Percentiles rank a stretch among this genome's conserved stretches.
phyloP scores from a whole-genome alignment of 2,113 vertebrate genomes.

The Cyphomyrus discorhynchus region DNA sequence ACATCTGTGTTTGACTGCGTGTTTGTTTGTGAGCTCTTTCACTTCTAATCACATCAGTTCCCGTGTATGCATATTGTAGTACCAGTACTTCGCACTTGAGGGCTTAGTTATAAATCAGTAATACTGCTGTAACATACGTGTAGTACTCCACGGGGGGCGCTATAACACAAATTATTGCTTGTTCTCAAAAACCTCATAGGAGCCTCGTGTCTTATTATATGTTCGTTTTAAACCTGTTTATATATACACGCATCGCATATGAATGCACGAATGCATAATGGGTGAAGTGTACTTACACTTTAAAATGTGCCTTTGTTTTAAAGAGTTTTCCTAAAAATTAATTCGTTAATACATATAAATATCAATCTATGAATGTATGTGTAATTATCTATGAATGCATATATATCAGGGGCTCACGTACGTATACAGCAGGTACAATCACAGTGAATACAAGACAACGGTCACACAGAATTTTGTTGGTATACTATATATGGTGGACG shows the following conservation, averaged over 20 bases:
- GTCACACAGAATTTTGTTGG: too few species aligned
- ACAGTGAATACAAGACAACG: too few species aligned
- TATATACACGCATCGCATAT: background rate
- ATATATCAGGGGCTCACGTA: background rate
- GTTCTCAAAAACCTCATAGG: slow-evolving; percentile 7
- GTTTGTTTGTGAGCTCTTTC: background rate
- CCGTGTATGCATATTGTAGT: background rate
- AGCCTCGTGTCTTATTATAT: background rate
- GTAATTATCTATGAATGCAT: background rate
- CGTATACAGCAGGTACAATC: background rate
- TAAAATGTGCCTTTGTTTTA: background rate
- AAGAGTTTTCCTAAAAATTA: background rate
- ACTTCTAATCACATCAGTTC: background rate
- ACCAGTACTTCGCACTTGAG: background rate
- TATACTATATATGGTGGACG: background rate
- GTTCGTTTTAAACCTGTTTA: background rate
- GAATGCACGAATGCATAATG: background rate
- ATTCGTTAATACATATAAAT: background rate
- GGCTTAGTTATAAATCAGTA: background rate
- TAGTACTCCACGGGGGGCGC: slow-evolving; percentile 34
- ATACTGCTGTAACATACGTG: background rate
- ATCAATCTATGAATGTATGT: background rate
- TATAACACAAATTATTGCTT: slow-evolving; percentile 6
- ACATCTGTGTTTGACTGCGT: background rate
- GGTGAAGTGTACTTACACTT: background rate